Evolutionary conservation across 1,140 invertebrate species (phyloP).

Genomic region (Diprion similis): DNA sequence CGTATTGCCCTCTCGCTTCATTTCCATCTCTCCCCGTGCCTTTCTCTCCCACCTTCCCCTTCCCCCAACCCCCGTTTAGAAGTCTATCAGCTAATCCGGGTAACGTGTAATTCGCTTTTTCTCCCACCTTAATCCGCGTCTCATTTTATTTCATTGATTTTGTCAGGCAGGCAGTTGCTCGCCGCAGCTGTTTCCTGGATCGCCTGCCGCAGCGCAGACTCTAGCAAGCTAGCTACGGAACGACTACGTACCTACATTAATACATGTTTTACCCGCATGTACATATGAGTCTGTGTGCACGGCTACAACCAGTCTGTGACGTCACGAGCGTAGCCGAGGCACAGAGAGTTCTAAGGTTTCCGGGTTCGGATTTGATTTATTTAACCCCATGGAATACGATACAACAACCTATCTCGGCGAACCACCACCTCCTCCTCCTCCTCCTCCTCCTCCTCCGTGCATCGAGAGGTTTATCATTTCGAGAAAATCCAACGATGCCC

Average conservation of each 20-base stretch:
- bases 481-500: too few species aligned
- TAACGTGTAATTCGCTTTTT: slow-evolving; percentile 2
- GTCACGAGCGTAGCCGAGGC: not conserved
- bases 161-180: not conserved
- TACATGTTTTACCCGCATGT: not conserved
- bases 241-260: not conserved
- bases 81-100: too few species aligned
- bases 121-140: not conserved
- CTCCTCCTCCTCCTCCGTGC: not conserved
- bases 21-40: not conserved
- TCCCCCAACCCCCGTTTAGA: not conserved
- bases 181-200: not conserved
- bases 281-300: not conserved
- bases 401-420: not conserved
- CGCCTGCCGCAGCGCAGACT: not conserved
- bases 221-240: not conserved
- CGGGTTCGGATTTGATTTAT: slow-evolving; percentile 13
- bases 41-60: not conserved
- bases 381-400: not conserved
- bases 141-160: slow-evolving; percentile 6
- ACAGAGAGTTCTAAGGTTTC: not conserved
- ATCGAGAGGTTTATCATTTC: too few species aligned
- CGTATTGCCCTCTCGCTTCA: not conserved
- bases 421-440: not conserved
- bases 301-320: slow-evolving; percentile 9